Evolutionary conservation across 2,888 invertebrate species (phyloP).

Genomic region (Dynastes hyllus): DNA sequence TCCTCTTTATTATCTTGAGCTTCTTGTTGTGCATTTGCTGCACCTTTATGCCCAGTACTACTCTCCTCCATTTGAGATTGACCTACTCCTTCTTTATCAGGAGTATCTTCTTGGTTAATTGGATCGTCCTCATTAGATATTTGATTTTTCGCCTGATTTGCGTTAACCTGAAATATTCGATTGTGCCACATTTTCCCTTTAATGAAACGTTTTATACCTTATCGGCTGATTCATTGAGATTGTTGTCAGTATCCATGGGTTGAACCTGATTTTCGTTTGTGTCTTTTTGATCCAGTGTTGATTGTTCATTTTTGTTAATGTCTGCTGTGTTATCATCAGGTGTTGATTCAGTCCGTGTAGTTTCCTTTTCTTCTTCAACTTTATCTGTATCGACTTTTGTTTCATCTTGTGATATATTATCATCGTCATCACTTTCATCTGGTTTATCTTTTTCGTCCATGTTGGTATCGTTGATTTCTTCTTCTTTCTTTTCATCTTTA

Average conservation of each 20-base stretch:
- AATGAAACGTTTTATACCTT: slow-evolving; percentile 64
- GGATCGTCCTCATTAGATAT: slow-evolving; percentile 70
- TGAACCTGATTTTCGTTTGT: slow-evolving; percentile 69
- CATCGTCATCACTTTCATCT: slow-evolving; percentile 63
- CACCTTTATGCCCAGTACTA: slow-evolving; percentile 80
- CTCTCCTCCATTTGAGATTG: slow-evolving; percentile 84
- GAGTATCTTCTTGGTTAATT: slow-evolving; percentile 75
- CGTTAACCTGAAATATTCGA: slow-evolving; percentile 70
- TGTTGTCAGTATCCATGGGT: slow-evolving; percentile 70
- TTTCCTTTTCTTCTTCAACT: slow-evolving; percentile 68
- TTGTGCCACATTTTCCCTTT: not conserved
- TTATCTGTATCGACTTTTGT: slow-evolving; percentile 70
- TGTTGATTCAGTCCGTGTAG: slow-evolving; percentile 62
- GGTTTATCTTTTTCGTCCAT: slow-evolving; percentile 64
- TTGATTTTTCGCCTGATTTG: slow-evolving; percentile 64
- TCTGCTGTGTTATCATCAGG: slow-evolving; percentile 54
- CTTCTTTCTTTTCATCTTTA: slow-evolving; percentile 63
- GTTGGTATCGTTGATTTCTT: slow-evolving; percentile 59
- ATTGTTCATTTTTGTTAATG: slow-evolving; percentile 49
- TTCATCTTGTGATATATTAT: slow-evolving; percentile 65
- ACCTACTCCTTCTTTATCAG: slow-evolving; percentile 80
- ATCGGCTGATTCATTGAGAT: slow-evolving; percentile 69
- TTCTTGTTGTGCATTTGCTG: slow-evolving; percentile 68
- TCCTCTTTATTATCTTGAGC: slow-evolving; percentile 61
- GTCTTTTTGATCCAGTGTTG: slow-evolving; percentile 66